Conservation (phyloP, 1,140 invertebrate genomes). For the Vanessa tameamea region DNA sequence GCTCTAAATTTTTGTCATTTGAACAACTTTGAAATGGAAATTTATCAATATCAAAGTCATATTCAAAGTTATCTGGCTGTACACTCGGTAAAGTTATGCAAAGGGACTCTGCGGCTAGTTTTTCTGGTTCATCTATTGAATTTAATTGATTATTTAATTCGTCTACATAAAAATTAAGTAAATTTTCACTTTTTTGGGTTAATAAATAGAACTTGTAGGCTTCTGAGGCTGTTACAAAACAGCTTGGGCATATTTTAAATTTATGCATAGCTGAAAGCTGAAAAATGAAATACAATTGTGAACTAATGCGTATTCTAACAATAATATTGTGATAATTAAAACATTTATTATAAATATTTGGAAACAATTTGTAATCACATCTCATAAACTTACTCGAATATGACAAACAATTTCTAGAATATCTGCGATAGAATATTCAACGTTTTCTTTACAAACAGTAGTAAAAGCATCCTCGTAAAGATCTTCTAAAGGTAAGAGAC, state of each 20-base stretch:
- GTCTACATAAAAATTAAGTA: constrained; percentile 56
- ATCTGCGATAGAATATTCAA: constrained; percentile 65
- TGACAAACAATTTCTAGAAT: constrained; percentile 54
- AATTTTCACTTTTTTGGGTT: constrained; percentile 50
- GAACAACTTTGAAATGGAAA: constrained; percentile 23
- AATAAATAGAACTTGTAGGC: constrained; percentile 65
- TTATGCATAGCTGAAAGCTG: constrained; percentile 54
- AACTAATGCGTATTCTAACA: background rate
- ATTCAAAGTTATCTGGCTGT: constrained; percentile 43
- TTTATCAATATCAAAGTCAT: constrained; percentile 40
- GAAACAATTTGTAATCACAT: no score
- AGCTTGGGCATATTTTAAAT: constrained; percentile 62
- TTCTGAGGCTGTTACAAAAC: constrained; percentile 53
- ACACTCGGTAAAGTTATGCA: constrained; percentile 56
- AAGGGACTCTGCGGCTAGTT: constrained; percentile 42
- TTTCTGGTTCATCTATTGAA: constrained; percentile 38
- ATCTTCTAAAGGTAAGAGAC: constrained; percentile 52
- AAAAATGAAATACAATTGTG: constrained; percentile 19
- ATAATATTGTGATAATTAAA: background rate
- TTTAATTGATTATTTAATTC: constrained; percentile 51
- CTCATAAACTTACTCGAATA: constrained; percentile 52
- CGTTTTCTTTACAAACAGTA: constrained; percentile 54
- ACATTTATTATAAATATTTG: background rate
- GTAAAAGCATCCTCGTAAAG: constrained; percentile 61
- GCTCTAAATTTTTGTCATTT: background rate